phyloP scores from a whole-genome alignment of 1,140 invertebrate genomes.

The Campodea augens region DNA sequence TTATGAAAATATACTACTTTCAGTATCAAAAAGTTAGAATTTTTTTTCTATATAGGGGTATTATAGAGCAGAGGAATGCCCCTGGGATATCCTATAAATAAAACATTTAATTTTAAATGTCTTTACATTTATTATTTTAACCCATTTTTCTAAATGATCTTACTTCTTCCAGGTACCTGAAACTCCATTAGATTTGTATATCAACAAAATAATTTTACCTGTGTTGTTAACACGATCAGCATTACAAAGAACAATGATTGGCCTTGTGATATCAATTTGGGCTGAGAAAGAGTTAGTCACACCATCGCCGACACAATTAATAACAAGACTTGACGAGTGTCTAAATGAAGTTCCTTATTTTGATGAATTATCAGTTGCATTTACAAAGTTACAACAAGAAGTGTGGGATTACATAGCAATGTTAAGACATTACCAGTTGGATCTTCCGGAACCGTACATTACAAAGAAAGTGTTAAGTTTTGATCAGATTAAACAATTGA shows the following conservation, averaged over 20 bases:
- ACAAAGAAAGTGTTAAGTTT: constrained; percentile 33
- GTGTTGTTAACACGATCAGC: constrained; percentile 75
- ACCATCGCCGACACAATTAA: constrained; percentile 16
- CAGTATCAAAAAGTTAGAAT: too few species aligned
- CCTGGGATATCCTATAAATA: too few species aligned
- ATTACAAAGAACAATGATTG: constrained; percentile 63
- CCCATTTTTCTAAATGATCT: too few species aligned
- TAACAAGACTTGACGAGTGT: constrained; percentile 39
- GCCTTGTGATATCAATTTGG: constrained; percentile 50
- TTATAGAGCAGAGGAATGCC: too few species aligned
- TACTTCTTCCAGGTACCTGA: constrained; percentile 44
- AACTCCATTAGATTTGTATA: constrained; percentile 61
- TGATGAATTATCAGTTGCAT: constrained; percentile 76
- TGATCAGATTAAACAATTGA: constrained; percentile 41
- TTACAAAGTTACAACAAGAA: constrained; percentile 70
- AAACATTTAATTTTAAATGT: too few species aligned
- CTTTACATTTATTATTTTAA: too few species aligned
- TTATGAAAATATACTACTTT: too few species aligned
- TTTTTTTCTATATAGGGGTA: too few species aligned
- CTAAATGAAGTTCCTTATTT: constrained; percentile 74
- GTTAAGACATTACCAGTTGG: constrained; percentile 65
- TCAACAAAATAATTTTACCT: constrained; percentile 54
- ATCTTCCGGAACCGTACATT: constrained; percentile 25
- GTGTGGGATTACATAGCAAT: constrained; percentile 64
- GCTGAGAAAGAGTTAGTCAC: constrained; percentile 23